Percentiles rank a stretch among this genome's conserved stretches.
These are phyloP conservation scores for Galaxea fascicularis DNA, from an alignment of 92 coral and sea anemone species.

Conservation along the genomic window DNA sequence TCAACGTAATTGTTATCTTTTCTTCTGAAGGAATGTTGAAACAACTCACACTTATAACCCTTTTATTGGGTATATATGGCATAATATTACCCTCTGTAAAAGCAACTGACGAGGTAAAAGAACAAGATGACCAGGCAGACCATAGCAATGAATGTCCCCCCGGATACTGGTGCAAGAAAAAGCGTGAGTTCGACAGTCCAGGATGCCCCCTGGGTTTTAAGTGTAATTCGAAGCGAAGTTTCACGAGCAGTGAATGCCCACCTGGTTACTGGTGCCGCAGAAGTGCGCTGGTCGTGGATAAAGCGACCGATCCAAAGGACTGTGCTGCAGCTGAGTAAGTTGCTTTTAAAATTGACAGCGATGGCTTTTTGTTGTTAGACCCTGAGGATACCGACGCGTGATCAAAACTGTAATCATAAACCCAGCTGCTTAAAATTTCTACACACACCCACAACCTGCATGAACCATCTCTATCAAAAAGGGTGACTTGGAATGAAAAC, in stretches of 20 bases:
- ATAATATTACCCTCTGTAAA: constrained; percentile 33
- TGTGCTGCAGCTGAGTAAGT: constrained; percentile 60
- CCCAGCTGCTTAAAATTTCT: too few species aligned
- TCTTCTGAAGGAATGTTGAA: constrained; percentile 52
- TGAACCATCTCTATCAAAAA: too few species aligned
- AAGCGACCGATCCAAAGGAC: constrained; percentile 53
- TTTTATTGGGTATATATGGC: constrained; percentile 59
- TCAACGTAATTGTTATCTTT: neutral
- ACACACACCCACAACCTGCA: too few species aligned
- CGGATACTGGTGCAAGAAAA: constrained; percentile 71
- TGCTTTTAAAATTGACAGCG: neutral
- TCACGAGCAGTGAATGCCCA: constrained; percentile 49
- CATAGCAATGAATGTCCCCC: constrained; percentile 38
- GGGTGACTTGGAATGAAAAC: too few species aligned
- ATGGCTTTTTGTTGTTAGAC: neutral
- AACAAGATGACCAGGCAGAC: constrained; percentile 9
- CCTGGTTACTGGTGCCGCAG: constrained; percentile 85
- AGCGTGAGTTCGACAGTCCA: constrained; percentile 56
- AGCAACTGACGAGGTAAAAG: neutral
- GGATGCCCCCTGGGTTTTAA: constrained; percentile 67
- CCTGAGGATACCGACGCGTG: too few species aligned
- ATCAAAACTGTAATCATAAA: too few species aligned
- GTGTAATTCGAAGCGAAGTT: constrained; percentile 66
- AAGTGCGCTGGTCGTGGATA: constrained; percentile 61
- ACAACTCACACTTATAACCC: constrained; percentile 43